Evolutionary conservation across 2,888 invertebrate species (phyloP), one percentile per base, ranked within the genome.

Genomic region (Lasioglossum figueresi): DNA sequence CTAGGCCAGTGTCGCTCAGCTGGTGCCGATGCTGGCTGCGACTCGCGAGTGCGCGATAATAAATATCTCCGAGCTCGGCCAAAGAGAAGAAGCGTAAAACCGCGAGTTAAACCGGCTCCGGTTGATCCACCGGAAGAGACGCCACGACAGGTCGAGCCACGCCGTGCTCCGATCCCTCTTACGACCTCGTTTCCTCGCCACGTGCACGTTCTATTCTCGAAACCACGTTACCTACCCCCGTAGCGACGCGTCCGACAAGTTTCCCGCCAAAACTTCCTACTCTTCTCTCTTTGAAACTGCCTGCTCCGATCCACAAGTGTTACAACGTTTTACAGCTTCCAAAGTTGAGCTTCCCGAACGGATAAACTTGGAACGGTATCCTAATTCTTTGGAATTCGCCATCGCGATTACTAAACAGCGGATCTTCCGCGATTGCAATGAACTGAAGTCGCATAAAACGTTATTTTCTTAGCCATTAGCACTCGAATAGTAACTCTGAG

Each of bases 1-100:
- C 89, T 85, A 89, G 89, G 89, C 80, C 89, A 86, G 83, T 82
- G 80, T 48, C 23, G 77, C 72, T n/a, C 56, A 12, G n/a, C 56
- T n/a, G 56, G 56, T 56, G 56, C 12, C 56, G 56, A 56, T 56
- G 56, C 66, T 52, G 72, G 68, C 34, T 74, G 66, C 10, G 31
- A 43, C 48, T 52, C 63, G 79, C 82, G 85, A 81, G 52, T 83
- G 75, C 80, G 34, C 86, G 81, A 89, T 89, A 89, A 89, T 89
- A 89, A 89, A 88, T 89, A 88, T 85, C 80, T 79, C 72, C 63
- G 70, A 75, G 77, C 76, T 80, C 79, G 73, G 76, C 76, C 76
- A 31, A 52, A 43, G 71, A 80, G 77, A 80, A 74, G 68, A 87
- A 75, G 66, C 43, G 68, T 59, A 76, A 79, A 76, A 82, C 77